Percentiles rank a stretch among this genome's conserved stretches.
Conservation (phyloP, 2,888 invertebrate species). For the Tenthredo livida region DNA sequence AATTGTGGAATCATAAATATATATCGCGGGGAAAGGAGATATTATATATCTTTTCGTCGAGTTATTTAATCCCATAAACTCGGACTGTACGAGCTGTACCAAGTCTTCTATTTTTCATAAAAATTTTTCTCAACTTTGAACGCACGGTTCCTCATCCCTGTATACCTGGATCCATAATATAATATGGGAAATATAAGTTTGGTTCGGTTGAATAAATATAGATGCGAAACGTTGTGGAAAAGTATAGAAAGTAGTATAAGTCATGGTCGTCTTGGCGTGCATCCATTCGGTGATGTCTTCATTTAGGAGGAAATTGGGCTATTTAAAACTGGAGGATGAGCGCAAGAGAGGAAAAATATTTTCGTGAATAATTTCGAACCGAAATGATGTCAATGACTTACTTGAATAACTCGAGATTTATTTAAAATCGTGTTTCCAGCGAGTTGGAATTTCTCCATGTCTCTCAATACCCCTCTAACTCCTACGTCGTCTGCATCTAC, state of each 20-base stretch:
- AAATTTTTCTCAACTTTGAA: conserved; percentile 15
- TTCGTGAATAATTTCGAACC: background rate
- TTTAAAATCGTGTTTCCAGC: conserved; percentile 78
- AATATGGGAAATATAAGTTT: conserved; percentile 28
- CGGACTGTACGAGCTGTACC: background rate
- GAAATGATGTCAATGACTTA: conserved; percentile 64
- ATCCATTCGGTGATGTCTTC: background rate
- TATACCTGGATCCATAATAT: background rate
- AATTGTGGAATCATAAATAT: conserved; percentile 13
- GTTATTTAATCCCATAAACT: conserved; percentile 45
- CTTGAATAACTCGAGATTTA: conserved; percentile 79
- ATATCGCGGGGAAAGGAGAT: background rate
- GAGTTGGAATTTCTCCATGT: conserved; percentile 85
- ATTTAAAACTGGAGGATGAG: background rate
- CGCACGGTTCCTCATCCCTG: background rate
- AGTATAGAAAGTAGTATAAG: conserved; percentile 8
- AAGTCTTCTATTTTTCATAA: conserved; percentile 28
- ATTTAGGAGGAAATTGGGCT: background rate
- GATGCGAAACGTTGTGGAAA: background rate
- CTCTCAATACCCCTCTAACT: conserved; percentile 85
- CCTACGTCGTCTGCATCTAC: conserved; percentile 85
- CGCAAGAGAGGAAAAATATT: background rate
- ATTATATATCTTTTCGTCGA: background rate
- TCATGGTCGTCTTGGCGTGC: background rate
- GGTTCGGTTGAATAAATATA: conserved; percentile 34